Conservation (phyloP, 2,888 invertebrate genomes). For the Drosophila conformis region DNA sequence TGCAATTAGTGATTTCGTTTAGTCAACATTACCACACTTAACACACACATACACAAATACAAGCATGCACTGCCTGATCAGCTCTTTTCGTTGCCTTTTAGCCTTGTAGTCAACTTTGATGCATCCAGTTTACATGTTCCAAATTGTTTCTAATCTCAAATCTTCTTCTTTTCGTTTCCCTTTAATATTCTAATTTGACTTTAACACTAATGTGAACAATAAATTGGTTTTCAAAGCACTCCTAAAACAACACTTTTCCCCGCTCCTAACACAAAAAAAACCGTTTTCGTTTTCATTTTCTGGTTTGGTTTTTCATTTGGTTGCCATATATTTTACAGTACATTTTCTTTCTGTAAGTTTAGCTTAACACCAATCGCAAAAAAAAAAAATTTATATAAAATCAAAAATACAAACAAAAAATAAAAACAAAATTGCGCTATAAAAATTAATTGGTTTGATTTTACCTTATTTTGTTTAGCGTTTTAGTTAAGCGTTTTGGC, state of each 20-base stretch:
- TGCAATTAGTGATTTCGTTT: slow-evolving; percentile 49
- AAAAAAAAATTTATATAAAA: slow-evolving; percentile 13
- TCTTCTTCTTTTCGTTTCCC: not conserved
- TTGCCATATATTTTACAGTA: slow-evolving; percentile 3
- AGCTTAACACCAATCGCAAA: slow-evolving; percentile 16
- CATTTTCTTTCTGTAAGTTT: slow-evolving; percentile 16
- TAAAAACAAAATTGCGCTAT: slow-evolving; percentile 39
- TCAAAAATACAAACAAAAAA: slow-evolving; percentile 5
- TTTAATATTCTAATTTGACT: slow-evolving; percentile 13
- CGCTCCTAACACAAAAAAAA: slow-evolving; percentile 30
- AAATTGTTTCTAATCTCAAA: slow-evolving; percentile 26
- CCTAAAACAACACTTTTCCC: slow-evolving; percentile 16
- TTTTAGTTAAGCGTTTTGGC: slow-evolving; percentile 35
- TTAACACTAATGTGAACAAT: slow-evolving; percentile 15
- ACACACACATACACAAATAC: slow-evolving; percentile 21
- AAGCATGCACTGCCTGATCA: slow-evolving; percentile 53
- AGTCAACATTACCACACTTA: slow-evolving; percentile 19
- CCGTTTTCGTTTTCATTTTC: slow-evolving; percentile 7
- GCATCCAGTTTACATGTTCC: slow-evolving; percentile 31
- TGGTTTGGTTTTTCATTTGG: slow-evolving; percentile 8
- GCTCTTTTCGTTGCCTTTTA: slow-evolving; percentile 40
- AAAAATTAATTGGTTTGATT: slow-evolving; percentile 17
- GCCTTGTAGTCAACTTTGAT: slow-evolving; percentile 27
- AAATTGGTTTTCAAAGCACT: slow-evolving; percentile 28
- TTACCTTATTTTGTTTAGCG: slow-evolving; percentile 5